Evolutionary conservation across 2,797 vertebrate genomes (phyloP), one percentile per base, ranked within the genome.

Genomic region (Bovichtus diacanthus): DNA sequence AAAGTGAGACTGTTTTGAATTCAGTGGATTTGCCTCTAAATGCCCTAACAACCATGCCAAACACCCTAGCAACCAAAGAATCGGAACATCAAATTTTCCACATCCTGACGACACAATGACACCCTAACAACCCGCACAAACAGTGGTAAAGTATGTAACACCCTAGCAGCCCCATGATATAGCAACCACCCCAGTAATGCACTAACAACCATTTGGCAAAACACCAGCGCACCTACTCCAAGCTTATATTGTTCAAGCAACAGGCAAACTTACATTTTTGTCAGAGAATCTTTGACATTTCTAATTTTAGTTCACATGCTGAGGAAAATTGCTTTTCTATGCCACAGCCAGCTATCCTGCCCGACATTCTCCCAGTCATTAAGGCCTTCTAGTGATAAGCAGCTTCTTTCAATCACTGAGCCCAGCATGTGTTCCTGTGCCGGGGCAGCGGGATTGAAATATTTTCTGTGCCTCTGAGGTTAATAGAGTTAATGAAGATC

Each of bases 401-500:
- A 81, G 80, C 84, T 82, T 77, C 70, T 82, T 91, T 91, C 83
- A 87, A 65, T 91, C 87, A 84, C 49, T 19, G 69, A 71, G 66
- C 67, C 69, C 78, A 74, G 76, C 36, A 50, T 83, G 83, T 78
- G 68, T 81, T 76, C 65, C 43, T 68, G 68, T 53, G 71, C 70
- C 78, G 47, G 75, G 70, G 39, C 63, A 46, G 69, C 36, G 2
- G 82, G 90, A 92, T 81, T 87, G 86, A 90, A 90, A 89, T 84
- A 83, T 86, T 84, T 70, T 82, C 63, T 66, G 43, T 82, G 86
- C 62, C 75, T 69, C 44, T 76, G 87, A 88, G 87, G 85, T 91
- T 89, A 91, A 85, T 83, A 18, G 62, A 85, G 82, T 85, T 89
- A 93, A 91, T 89, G 85, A 91, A 87, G 88, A 93, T 89, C 88